Base-by-base conservation (phyloP, 2,797 vertebrate genomes). In the Caiman crocodilus region DNA sequence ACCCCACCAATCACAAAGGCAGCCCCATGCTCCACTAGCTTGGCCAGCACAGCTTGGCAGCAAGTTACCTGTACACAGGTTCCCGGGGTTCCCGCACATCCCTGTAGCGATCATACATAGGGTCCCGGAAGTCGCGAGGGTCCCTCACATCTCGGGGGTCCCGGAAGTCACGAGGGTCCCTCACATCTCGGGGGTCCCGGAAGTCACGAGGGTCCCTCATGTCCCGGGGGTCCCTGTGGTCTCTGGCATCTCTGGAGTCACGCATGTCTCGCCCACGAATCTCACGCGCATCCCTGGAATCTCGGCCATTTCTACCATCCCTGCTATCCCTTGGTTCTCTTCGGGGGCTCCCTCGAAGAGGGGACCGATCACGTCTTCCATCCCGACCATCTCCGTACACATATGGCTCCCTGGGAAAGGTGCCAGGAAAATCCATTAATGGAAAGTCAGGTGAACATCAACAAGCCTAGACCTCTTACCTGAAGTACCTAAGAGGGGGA, bases 281-380 rank as follows among this genome's bases (percentile, higher is more conserved):
- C 28, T 98, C 97, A 92, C 99, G 98, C 55, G 97, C 12, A 4
- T 99, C 99, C 90, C 99, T 97, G 89, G 98, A 94, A 28, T 98
- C 98, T 35, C 98, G 97, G 32, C 97, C 95, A 0, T 99, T 98
- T n/a, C 98, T 98, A 65, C 97, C 96, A 56, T 99, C 99, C 80
- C 99, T 97, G 92, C 98, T 96, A 79, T 99, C 98, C 11, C 98
- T 97, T 21, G 97, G 90, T 3, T 99, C 98, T 87, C 98, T 97
- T 82, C 97, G 97, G n/a, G 98, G 98, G 92, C 99, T 98, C 76
- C 98, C 97, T 85, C 97, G 97, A 32, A 98, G 94, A 61, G 98
- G 98, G 87, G 98, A 98, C 73, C 98, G 97, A 87, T 98, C 98
- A 0, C 98, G 98, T 56, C 98, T 97, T 74, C 90, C 20, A 58